A percentile compares a stretch with the other conserved stretches of the same genome.
Evolutionary conservation across 2,113 vertebrate genomes (phyloP).

Genomic region (Pavo muticus): DNA sequence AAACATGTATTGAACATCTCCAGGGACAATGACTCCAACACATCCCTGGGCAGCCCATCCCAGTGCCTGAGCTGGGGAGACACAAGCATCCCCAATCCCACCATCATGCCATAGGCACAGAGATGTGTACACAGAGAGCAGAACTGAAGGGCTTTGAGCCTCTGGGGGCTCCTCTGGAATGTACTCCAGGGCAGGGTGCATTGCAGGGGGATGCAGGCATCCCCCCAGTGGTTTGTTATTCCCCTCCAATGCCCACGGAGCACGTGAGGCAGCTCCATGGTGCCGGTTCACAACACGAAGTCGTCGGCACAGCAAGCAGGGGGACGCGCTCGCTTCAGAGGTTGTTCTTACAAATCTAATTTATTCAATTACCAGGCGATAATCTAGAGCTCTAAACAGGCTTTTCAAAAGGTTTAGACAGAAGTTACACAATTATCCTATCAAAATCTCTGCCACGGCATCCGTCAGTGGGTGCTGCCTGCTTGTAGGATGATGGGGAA

Average conservation of each 20-base stretch:
- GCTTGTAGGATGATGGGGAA: background rate
- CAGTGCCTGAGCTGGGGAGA: background rate
- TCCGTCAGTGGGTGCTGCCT: rapidly evolving
- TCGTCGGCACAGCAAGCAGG: rapidly evolving
- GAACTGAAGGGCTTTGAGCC: background rate
- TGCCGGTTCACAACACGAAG: background rate
- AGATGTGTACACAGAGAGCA: background rate
- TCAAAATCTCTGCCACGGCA: rapidly evolving
- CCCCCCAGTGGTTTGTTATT: background rate
- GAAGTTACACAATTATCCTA: background rate
- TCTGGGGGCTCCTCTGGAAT: background rate
- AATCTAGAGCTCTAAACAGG: background rate
- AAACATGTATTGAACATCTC: too few relatives aligned
- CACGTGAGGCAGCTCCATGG: background rate
- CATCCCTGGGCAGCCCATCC: too few relatives aligned
- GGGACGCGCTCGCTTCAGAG: rapidly evolving
- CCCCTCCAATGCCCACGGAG: background rate
- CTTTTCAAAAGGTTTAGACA: background rate
- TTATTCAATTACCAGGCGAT: background rate
- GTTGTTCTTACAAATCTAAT: background rate
- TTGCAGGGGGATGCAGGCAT: background rate
- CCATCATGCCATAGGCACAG: background rate
- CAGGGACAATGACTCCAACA: too few relatives aligned
- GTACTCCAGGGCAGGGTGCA: background rate
- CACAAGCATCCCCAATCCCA: too few relatives aligned